Base-by-base conservation (phyloP, 2,888 invertebrate species). In the Sarcophaga caerulescens region DNA sequence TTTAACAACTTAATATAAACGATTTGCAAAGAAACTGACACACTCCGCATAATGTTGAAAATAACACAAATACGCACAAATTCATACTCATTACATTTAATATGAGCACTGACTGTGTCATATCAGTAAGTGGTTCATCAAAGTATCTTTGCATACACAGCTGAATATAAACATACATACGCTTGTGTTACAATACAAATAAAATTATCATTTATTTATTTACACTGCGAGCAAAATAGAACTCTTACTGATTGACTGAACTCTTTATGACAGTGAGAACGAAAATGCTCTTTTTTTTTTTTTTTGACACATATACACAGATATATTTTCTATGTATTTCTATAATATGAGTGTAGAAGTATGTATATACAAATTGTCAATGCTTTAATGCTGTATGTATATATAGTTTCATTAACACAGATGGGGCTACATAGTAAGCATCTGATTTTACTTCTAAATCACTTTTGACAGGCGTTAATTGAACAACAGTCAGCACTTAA, bases 401-500 rank as follows among this genome's bases (percentile, higher is more conserved):
- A 47, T 71, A 19, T 71, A 59, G 21, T 71, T 57, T 35, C 14
- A 3, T 65, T 44, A 35, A 2, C 35, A 35, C 35, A 35, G 35
- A 35, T 35, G 35, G 17, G 35, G 10, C 35, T 25, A 25, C 8
- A 5, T 11, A 35, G 47, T 19, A 35, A 23, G 62, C n/a, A 11
- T 17, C 59, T 60, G 47, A 78, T n/a, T 70, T 78, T 3, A 63
- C 63, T 62, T 69, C 25, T 62, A 47, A 70, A 78, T 70, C 19
- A 21, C 52, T 63, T 52, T 62, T 70, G 70, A 78, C 62, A 75
- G 62, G 69, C 63, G 62, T 78, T 78, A 70, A 78, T 70, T 78
- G 78, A 78, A 78, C 78, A 78, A 44, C 62, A 78, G 57, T 47
- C 63, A 52, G 78, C 69, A 78, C 78, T 78, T 69, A 78, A 78